These are phyloP conservation scores for Pogonognathellus flavescens DNA, from an alignment of 1,140 invertebrate species.

Conservation along the genomic window DNA sequence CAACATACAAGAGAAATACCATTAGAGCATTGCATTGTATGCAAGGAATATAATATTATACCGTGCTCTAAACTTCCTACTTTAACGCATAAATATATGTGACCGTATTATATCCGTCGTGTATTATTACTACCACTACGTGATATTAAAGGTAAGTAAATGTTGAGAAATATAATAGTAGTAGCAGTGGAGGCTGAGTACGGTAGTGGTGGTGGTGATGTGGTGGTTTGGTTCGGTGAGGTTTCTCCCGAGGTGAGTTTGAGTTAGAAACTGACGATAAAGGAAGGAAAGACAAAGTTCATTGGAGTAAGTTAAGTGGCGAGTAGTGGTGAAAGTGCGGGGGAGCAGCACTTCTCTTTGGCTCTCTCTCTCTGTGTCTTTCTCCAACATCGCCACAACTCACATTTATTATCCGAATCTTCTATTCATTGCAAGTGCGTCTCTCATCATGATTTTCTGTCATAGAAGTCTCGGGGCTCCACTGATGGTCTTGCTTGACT, in stretches of 20 bases:
- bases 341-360: slow-evolving; percentile 8
- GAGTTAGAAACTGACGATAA: slow-evolving; percentile 20
- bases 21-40: no score
- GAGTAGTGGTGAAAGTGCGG: slow-evolving; percentile 44
- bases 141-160: no score
- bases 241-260: slow-evolving; percentile 37
- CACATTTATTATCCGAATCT: slow-evolving; percentile 36
- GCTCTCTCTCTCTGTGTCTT: slow-evolving; percentile 14
- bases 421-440: slow-evolving; percentile 6
- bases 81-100: neutral
- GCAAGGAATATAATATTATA: no score
- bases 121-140: no score
- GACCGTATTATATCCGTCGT: neutral
- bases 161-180: neutral
- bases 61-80: no score
- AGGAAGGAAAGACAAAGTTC: slow-evolving; percentile 39
- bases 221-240: neutral
- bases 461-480: neutral
- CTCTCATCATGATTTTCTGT: slow-evolving; percentile 37
- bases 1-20: no score
- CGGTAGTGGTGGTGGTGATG: neutral
- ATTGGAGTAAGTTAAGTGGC: slow-evolving; percentile 36
- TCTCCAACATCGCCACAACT: slow-evolving; percentile 8
- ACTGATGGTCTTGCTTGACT: neutral
- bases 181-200: neutral